Evolutionary conservation across 2,888 invertebrate species (phyloP).

Genomic region (Drosophila pseudotakahashii): DNA sequence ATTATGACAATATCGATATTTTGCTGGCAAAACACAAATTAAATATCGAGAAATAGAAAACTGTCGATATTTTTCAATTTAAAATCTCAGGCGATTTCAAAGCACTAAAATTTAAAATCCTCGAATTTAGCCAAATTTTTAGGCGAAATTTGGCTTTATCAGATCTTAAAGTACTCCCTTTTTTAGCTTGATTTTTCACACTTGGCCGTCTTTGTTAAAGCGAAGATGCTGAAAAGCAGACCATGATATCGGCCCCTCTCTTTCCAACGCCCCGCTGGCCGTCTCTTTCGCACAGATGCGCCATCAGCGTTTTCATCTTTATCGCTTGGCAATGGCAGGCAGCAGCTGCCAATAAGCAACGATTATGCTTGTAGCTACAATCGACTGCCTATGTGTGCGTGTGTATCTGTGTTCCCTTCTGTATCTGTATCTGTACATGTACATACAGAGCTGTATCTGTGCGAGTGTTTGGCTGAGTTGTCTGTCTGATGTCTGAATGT

Average conservation of each 20-base stretch:
- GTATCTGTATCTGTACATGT: constrained; percentile 14
- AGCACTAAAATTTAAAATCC: too few relatives aligned
- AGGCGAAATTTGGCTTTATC: background rate
- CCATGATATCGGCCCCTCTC: background rate
- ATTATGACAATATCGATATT: too few relatives aligned
- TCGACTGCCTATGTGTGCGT: constrained; percentile 53
- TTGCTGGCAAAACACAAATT: too few relatives aligned
- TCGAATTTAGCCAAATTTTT: too few relatives aligned
- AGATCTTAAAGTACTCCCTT: constrained; percentile 8
- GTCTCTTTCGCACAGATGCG: constrained; percentile 48
- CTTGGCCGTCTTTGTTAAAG: constrained; percentile 16
- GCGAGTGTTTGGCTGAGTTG: constrained; percentile 11
- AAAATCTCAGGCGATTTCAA: too few relatives aligned
- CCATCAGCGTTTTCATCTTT: constrained; percentile 72
- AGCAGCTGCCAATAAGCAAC: constrained; percentile 78
- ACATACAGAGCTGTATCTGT: too few relatives aligned
- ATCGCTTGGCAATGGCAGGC: constrained; percentile 52
- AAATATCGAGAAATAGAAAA: too few relatives aligned
- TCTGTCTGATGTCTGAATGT: constrained; percentile 11
- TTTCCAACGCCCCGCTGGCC: background rate
- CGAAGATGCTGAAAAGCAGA: constrained; percentile 6
- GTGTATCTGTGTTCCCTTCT: constrained; percentile 8
- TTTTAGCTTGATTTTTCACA: constrained; percentile 22
- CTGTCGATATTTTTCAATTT: too few relatives aligned
- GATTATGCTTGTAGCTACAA: constrained; percentile 77